Conservation (phyloP, 2,113 vertebrate species). For the Dolichallabes microphthalmus region DNA sequence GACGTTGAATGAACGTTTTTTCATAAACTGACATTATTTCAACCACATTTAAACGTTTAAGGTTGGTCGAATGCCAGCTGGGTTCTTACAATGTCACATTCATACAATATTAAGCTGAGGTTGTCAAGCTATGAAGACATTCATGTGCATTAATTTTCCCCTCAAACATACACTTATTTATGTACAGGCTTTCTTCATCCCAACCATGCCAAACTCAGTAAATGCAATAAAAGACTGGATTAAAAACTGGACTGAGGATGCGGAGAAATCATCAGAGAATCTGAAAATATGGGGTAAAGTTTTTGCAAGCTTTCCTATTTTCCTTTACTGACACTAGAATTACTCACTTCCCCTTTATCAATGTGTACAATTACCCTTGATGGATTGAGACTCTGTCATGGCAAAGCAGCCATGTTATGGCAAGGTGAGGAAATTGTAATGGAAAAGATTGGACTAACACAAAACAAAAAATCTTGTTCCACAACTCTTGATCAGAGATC, state of each 20-base stretch:
- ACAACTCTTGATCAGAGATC: not conserved
- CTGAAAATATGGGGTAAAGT: constrained; percentile 41
- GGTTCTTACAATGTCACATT: not conserved
- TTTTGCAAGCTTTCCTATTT: not conserved
- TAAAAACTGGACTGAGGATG: not conserved
- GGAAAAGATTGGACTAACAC: not conserved
- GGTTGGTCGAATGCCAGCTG: too few species aligned
- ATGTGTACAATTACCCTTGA: not conserved
- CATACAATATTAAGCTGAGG: too few species aligned
- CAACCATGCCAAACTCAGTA: constrained; percentile 43
- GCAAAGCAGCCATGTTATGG: not conserved
- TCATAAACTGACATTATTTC: too few species aligned
- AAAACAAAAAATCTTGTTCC: not conserved
- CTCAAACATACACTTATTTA: not conserved
- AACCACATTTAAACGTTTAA: too few species aligned
- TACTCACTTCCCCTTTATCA: not conserved
- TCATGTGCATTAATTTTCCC: not conserved
- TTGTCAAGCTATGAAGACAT: not conserved
- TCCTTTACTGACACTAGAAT: not conserved
- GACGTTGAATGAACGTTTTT: too few species aligned
- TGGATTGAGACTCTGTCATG: not conserved
- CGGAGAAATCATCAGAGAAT: not conserved
- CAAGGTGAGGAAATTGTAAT: not conserved
- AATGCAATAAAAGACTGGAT: constrained; percentile 17
- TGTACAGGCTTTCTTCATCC: constrained; percentile 40